These are phyloP conservation scores for Heliocidaris erythrogramma DNA, from an alignment of 35 echinoderm and acorn worm genomes.

Conservation along the genomic window DNA sequence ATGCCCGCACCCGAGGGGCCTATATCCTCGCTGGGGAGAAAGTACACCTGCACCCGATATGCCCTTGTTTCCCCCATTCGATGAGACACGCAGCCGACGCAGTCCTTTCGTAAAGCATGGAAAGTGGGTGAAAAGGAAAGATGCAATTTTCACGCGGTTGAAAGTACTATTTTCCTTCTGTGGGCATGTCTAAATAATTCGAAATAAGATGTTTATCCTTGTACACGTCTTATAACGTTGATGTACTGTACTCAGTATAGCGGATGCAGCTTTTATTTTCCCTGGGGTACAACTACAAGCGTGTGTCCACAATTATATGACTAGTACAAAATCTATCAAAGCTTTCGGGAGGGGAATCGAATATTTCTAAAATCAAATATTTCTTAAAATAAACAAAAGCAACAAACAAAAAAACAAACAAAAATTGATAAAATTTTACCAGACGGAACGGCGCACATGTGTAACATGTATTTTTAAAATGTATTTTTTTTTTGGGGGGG, in stretches of 20 bases:
- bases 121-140: neutral
- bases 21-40: neutral
- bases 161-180: neutral
- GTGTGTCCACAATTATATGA: neutral
- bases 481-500: too few relatives aligned
- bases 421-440: too few relatives aligned
- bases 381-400: too few relatives aligned
- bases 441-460: too few relatives aligned
- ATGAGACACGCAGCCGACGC: neutral
- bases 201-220: neutral
- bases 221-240: neutral
- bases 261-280: neutral
- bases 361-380: too few relatives aligned
- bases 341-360: too few relatives aligned
- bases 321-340: neutral
- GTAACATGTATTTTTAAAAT: too few relatives aligned
- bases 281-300: neutral
- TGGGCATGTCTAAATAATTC: neutral
- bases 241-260: neutral
- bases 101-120: neutral
- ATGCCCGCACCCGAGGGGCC: neutral
- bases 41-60: neutral
- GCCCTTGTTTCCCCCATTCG: neutral
- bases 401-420: too few relatives aligned
- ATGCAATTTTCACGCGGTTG: neutral